These are phyloP conservation scores for Scaptodrosophila lebanonensis DNA, from an alignment of 1,140 invertebrate species.

Conservation along the genomic window DNA sequence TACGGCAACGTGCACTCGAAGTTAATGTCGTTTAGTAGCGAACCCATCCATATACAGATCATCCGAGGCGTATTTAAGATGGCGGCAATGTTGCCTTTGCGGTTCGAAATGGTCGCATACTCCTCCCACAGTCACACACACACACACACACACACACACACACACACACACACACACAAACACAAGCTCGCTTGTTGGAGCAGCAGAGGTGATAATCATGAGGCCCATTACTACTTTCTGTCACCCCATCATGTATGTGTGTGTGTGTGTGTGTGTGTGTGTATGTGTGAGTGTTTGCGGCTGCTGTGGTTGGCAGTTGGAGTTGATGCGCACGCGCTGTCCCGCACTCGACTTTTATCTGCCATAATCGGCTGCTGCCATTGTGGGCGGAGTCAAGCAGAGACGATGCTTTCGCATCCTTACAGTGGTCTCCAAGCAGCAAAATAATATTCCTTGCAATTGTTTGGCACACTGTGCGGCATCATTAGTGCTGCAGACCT, in stretches of 20 bases:
- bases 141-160: constrained; percentile 1
- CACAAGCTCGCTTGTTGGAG: constrained; percentile 23
- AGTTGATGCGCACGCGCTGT: constrained; percentile 61
- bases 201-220: constrained; percentile 5
- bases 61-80: too few species aligned
- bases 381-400: constrained; percentile 23
- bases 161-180: constrained; percentile 3
- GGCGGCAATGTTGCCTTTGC: too few species aligned
- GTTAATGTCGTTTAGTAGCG: constrained; percentile 55
- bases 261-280: constrained; percentile 2
- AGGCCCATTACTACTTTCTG: constrained; percentile 12
- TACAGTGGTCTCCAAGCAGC: background rate
- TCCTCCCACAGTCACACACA: constrained; percentile 29
- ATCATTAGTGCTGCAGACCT: constrained; percentile 71
- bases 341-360: constrained; percentile 10
- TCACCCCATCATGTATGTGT: constrained; percentile 4
- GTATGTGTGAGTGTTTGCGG: constrained; percentile 37
- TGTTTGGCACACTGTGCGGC: constrained; percentile 10
- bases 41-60: constrained; percentile 11
- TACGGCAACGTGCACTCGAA: constrained; percentile 70
- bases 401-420: background rate
- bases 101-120: constrained; percentile 41
- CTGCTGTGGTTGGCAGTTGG: constrained; percentile 23
- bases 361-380: constrained; percentile 43
- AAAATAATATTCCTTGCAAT: background rate